Percentiles rank a stretch among this genome's conserved stretches.
These are phyloP conservation scores for Columba livia DNA, from an alignment of 2,113 vertebrate genomes.

Conservation along the genomic window DNA sequence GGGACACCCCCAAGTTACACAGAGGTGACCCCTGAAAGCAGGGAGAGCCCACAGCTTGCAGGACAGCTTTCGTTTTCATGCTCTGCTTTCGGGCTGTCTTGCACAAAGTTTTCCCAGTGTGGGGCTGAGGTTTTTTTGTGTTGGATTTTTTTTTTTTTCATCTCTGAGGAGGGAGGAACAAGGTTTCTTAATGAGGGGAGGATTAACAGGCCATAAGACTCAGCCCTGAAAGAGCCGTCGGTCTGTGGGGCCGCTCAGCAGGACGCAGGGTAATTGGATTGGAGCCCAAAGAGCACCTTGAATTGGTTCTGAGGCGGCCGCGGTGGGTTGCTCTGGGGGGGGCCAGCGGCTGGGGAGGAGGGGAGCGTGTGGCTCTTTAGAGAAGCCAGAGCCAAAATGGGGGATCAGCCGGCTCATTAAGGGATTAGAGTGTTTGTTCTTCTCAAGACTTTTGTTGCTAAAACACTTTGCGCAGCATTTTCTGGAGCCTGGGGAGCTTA, in stretches of 20 bases:
- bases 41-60: not conserved
- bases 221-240: slow-evolving; percentile 84
- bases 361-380: slow-evolving; percentile 73
- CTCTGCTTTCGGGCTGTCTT: slow-evolving; percentile 79
- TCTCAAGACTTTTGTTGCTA: slow-evolving; percentile 87
- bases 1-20: not conserved
- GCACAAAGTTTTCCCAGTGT: slow-evolving; percentile 76
- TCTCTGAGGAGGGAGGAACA: slow-evolving; percentile 79
- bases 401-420: slow-evolving; percentile 93
- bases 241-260: slow-evolving; percentile 87
- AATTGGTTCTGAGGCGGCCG: slow-evolving; percentile 78
- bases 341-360: slow-evolving; percentile 11
- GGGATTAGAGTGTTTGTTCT: slow-evolving; percentile 91
- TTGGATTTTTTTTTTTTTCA: not conserved
- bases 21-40: not conserved
- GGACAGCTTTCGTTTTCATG: slow-evolving; percentile 62
- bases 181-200: slow-evolving; percentile 86
- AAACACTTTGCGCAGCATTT: slow-evolving; percentile 90
- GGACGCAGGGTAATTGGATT: slow-evolving; percentile 91
- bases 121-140: not conserved
- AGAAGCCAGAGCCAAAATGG: slow-evolving; percentile 83
- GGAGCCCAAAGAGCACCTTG: slow-evolving; percentile 84
- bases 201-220: slow-evolving; percentile 75
- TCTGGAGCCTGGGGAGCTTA: slow-evolving; percentile 82
- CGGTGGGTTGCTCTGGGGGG: slow-evolving; percentile 75